Percentiles rank a stretch among this genome's conserved stretches.
Conservation (phyloP, 1,140 invertebrate genomes). For the Atta cephalotes region DNA sequence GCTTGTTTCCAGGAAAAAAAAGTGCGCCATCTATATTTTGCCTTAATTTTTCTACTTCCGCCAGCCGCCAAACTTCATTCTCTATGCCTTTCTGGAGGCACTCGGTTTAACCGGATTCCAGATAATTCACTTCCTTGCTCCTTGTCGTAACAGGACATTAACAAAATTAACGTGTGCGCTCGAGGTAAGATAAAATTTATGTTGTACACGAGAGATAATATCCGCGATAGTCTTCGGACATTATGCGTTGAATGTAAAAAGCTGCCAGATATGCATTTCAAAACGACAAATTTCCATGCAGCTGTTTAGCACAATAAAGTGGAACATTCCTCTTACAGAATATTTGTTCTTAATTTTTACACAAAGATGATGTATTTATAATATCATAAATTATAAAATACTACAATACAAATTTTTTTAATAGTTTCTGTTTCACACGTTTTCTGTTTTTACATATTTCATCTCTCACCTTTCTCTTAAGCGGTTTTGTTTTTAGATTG, state of each 20-base stretch:
- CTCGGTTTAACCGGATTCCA: constrained; percentile 61
- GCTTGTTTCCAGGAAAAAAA: constrained; percentile 21
- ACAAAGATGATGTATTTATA: no score
- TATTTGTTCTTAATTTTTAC: constrained; percentile 16
- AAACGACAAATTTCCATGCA: constrained; percentile 7
- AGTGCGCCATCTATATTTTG: constrained; percentile 44
- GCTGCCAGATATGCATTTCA: not conserved
- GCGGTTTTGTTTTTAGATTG: constrained; percentile 54
- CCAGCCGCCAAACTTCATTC: constrained; percentile 62
- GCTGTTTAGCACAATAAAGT: not conserved
- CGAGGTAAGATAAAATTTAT: constrained; percentile 71
- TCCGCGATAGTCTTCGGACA: constrained; percentile 44
- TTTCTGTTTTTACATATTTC: constrained; percentile 18
- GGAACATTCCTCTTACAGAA: not conserved
- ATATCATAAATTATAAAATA: constrained; percentile 29
- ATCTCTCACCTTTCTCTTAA: constrained; percentile 16
- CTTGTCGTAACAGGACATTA: constrained; percentile 63
- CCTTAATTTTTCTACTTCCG: constrained; percentile 58
- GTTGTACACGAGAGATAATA: constrained; percentile 43
- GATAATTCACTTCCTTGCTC: constrained; percentile 62
- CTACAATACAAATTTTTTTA: not conserved
- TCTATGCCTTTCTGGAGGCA: constrained; percentile 55
- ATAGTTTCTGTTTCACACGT: not conserved
- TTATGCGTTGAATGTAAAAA: constrained; percentile 35
- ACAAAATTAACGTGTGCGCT: constrained; percentile 69